These are phyloP conservation scores for Enteromius treurensis DNA, from an alignment of 2,797 vertebrate genomes.

Conservation along the genomic window DNA sequence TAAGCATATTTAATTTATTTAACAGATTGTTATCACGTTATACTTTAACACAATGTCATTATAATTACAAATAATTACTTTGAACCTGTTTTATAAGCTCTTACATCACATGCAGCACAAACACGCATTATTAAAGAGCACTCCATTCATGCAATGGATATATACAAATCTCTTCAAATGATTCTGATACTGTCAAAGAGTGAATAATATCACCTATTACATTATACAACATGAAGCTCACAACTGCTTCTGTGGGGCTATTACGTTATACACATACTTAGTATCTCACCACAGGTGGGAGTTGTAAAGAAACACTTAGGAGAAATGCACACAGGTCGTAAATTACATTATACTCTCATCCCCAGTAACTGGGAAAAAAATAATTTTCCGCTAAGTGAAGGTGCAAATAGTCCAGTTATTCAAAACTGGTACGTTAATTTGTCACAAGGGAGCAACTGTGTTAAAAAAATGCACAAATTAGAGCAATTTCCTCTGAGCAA, in stretches of 20 bases:
- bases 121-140: not conserved
- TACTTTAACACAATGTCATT: not conserved
- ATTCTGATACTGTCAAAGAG: not conserved
- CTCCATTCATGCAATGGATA: not conserved
- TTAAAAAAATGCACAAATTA: not conserved
- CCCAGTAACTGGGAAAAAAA: not conserved
- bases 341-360: conserved; percentile 21
- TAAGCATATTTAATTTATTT: not conserved
- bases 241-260: conserved; percentile 3
- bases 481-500: conserved; percentile 1
- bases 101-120: conserved; percentile 1
- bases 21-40: not conserved
- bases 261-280: conserved; percentile 25
- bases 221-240: not conserved
- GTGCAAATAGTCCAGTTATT: conserved; percentile 20
- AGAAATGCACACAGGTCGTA: conserved; percentile 39
- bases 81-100: conserved; percentile 27
- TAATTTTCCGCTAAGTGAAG: conserved; percentile 13
- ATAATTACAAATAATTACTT: not conserved
- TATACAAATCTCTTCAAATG: not conserved
- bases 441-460: conserved; percentile 25
- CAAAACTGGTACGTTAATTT: conserved; percentile 35
- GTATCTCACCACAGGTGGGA: conserved; percentile 48
- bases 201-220: not conserved
- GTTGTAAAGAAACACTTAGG: conserved; percentile 64